These are phyloP conservation scores for Anoura caudifer DNA, from an alignment of 2,113 vertebrate genomes.

Conservation along the genomic window DNA sequence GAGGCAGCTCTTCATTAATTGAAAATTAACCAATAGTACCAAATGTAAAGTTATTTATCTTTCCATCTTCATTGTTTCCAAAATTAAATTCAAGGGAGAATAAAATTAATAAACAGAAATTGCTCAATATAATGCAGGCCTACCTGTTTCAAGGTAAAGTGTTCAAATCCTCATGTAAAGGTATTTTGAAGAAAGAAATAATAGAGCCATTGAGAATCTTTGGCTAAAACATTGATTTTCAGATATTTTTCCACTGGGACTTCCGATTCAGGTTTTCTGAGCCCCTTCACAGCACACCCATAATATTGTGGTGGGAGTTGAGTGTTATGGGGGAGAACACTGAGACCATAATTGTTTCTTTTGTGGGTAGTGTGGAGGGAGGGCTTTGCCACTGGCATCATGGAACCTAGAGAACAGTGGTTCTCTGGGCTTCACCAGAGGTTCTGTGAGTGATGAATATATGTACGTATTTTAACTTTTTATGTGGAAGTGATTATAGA, in stretches of 20 bases:
- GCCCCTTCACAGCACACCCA: neutral
- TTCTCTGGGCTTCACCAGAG: neutral
- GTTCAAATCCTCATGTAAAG: neutral
- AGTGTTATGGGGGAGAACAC: neutral
- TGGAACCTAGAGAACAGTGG: too few species aligned
- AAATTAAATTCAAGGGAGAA: conserved; percentile 5
- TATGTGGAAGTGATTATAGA: conserved; percentile 9
- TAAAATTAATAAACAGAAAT: conserved; percentile 1
- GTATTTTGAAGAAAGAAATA: conserved; percentile 7
- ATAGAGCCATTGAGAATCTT: neutral
- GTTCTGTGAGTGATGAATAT: neutral
- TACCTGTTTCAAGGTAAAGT: neutral
- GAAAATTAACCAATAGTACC: conserved; percentile 24
- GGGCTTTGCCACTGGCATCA: neutral
- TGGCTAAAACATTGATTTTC: neutral
- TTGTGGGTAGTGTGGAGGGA: neutral
- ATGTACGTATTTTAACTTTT: neutral
- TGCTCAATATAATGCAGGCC: neutral
- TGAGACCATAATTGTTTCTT: neutral
- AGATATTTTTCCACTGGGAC: neutral
- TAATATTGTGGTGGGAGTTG: neutral
- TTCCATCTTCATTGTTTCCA: neutral
- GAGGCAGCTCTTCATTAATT: neutral
- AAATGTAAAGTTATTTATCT: conserved; percentile 5
- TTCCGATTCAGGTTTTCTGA: neutral